These are phyloP conservation scores for Sthenelais limicola DNA, from an alignment of 2,888 invertebrate species.

Conservation along the genomic window DNA sequence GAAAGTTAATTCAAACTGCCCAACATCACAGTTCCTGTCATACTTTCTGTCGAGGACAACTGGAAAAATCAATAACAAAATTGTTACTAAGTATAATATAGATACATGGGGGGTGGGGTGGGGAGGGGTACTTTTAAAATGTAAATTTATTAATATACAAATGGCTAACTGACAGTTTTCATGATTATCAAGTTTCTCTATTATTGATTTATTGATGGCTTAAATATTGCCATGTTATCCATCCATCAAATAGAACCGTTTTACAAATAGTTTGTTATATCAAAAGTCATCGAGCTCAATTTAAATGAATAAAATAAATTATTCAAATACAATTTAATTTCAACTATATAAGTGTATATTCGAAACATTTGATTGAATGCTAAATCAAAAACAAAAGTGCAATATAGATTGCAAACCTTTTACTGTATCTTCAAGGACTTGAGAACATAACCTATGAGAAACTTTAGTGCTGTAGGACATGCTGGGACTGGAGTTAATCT, in stretches of 20 bases:
- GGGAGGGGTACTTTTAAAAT: too few relatives aligned
- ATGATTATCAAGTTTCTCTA: too few relatives aligned
- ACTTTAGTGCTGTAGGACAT: conserved; percentile 88
- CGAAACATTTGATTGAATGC: too few relatives aligned
- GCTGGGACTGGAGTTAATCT: conserved; percentile 91
- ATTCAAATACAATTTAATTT: too few relatives aligned
- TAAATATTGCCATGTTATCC: too few relatives aligned
- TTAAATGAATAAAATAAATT: neutral
- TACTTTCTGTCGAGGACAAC: conserved; percentile 70
- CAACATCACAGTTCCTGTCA: conserved; percentile 70
- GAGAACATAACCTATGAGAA: conserved; percentile 86
- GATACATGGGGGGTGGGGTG: too few relatives aligned
- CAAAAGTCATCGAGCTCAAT: neutral
- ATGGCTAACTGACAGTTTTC: too few relatives aligned
- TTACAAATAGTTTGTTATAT: neutral
- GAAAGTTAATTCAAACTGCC: conserved; percentile 71
- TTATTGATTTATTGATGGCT: too few relatives aligned
- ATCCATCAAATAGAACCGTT: too few relatives aligned
- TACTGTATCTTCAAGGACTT: conserved; percentile 86
- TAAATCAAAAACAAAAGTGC: too few relatives aligned
- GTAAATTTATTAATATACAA: too few relatives aligned
- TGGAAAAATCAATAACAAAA: conserved; percentile 50
- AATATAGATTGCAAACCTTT: conserved; percentile 79
- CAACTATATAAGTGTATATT: too few relatives aligned
- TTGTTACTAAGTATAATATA: neutral